phyloP scores from a whole-genome alignment of 2,797 vertebrate species.

The Muscicapa striata region DNA sequence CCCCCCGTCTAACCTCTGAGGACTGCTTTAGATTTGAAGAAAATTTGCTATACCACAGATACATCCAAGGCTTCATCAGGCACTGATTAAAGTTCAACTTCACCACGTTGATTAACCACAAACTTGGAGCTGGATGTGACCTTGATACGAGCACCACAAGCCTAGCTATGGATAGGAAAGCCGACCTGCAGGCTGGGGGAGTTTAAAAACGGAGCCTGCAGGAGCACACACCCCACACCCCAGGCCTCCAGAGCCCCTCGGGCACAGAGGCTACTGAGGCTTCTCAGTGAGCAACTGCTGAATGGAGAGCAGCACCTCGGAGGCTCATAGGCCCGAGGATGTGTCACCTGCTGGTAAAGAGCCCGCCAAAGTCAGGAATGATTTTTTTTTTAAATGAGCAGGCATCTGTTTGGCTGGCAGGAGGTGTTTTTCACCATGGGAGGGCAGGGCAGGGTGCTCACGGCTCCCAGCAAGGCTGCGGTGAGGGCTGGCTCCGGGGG shows the following conservation, averaged over 20 bases:
- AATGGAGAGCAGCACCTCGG: fast-evolving
- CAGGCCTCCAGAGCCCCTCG: not conserved
- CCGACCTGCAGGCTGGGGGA: fast-evolving
- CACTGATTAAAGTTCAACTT: not conserved
- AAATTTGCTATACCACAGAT: not conserved
- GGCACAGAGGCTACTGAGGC: not conserved
- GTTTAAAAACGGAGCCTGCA: not conserved
- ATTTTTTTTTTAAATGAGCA: not conserved
- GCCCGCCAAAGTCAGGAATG: not conserved
- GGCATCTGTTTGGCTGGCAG: fast-evolving
- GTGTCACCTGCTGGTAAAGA: not conserved
- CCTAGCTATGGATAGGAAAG: not conserved
- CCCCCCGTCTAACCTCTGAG: not conserved
- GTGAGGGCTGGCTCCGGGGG: not conserved
- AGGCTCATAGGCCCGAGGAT: not conserved
- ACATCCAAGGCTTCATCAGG: not conserved
- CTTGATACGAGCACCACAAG: not conserved
- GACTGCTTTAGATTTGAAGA: not conserved
- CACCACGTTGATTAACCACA: not conserved
- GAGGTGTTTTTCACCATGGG: not conserved
- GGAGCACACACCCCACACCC: not conserved
- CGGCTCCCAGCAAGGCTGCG: not conserved
- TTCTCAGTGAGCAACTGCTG: not conserved
- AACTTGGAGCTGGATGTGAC: not conserved
- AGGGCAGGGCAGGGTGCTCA: not conserved